phyloP scores from a whole-genome alignment of 2,888 invertebrate species.

The Ligdia adustata region DNA sequence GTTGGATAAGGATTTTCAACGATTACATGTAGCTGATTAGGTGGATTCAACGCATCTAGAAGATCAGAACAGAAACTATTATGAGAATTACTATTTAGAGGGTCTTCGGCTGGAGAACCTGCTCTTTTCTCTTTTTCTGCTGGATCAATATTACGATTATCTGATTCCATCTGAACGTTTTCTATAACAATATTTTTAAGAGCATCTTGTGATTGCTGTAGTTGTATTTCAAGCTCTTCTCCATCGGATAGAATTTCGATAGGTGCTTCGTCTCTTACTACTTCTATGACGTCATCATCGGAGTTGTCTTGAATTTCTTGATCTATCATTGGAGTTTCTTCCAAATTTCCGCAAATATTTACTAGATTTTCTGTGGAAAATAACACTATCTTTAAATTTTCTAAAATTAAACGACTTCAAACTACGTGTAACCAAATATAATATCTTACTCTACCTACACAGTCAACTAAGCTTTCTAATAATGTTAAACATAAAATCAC shows the following conservation, averaged over 20 bases:
- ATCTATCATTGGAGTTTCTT: conserved; percentile 43
- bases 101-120: conserved; percentile 40
- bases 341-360: conserved; percentile 36
- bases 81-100: conserved; percentile 40
- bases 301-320: conserved; percentile 48
- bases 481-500: too few species aligned
- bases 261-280: conserved; percentile 73
- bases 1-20: neutral
- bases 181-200: conserved; percentile 17
- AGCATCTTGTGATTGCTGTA: conserved; percentile 19
- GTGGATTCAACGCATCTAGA: conserved; percentile 13
- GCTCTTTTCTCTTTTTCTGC: conserved; percentile 32
- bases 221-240: conserved; percentile 64
- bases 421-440: too few species aligned
- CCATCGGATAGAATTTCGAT: conserved; percentile 75
- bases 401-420: too few species aligned
- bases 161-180: conserved; percentile 42
- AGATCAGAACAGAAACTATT: conserved; percentile 29
- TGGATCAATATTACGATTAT: conserved; percentile 26
- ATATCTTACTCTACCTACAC: too few species aligned
- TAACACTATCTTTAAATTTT: too few species aligned
- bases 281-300: conserved; percentile 78
- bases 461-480: too few species aligned
- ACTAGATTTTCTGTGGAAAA: conserved; percentile 10
- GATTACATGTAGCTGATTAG: neutral